Percentiles rank a stretch among this genome's conserved stretches.
Conservation (phyloP, 2,797 vertebrate species). For the Enteromius unitaeniatus region DNA sequence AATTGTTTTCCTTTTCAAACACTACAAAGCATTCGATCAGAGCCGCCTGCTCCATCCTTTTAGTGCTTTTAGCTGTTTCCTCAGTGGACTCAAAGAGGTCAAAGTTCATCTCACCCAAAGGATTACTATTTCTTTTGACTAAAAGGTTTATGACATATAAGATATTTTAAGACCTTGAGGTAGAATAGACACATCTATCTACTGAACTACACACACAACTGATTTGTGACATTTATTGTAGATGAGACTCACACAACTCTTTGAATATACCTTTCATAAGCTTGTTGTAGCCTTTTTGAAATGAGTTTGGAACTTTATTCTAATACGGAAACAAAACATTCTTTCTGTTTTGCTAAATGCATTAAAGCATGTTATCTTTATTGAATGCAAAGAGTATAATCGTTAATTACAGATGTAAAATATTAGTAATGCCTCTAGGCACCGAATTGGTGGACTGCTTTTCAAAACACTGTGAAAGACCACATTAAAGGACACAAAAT, state of each 20-base stretch:
- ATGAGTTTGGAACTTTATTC: background rate
- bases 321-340: background rate
- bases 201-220: background rate
- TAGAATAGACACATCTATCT: background rate
- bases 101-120: background rate
- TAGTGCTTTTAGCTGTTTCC: background rate
- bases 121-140: background rate
- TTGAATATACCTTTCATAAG: background rate
- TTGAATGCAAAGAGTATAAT: background rate
- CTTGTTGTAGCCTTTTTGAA: background rate
- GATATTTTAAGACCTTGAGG: background rate
- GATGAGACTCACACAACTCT: background rate
- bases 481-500: background rate
- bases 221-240: background rate
- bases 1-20: background rate
- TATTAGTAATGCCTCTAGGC: background rate
- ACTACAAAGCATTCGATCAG: background rate
- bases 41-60: background rate
- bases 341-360: background rate
- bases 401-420: background rate
- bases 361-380: background rate
- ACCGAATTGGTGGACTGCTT: background rate
- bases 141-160: background rate
- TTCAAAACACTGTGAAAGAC: background rate
- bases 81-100: background rate